Evolutionary conservation across 2,797 vertebrate genomes (phyloP).

Genomic region (Gadopsis marmoratus): DNA sequence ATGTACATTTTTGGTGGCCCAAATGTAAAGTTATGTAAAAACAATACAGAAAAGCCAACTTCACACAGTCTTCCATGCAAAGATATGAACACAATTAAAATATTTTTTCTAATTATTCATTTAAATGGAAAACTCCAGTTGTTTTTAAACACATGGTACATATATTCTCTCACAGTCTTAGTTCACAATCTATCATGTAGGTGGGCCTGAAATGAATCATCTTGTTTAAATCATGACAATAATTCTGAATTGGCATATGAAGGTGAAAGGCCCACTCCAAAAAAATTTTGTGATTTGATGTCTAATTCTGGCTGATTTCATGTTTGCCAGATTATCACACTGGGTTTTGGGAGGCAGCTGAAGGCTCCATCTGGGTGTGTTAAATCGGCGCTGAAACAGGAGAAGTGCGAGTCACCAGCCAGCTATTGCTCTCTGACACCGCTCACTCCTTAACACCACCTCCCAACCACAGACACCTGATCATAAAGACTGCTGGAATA

Average conservation of each 20-base stretch:
- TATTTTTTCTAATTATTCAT: too few relatives aligned
- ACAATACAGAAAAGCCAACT: too few relatives aligned
- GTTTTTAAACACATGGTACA: too few relatives aligned
- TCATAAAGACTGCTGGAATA: constrained; percentile 41
- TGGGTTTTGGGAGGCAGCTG: constrained; percentile 68
- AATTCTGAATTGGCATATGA: not conserved
- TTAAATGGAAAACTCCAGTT: too few relatives aligned
- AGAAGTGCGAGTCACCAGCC: constrained; percentile 72
- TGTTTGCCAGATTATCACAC: constrained; percentile 37
- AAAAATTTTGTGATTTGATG: constrained; percentile 4
- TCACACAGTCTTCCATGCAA: too few relatives aligned
- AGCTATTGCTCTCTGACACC: constrained; percentile 76
- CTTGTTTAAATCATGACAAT: not conserved
- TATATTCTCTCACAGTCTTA: too few relatives aligned
- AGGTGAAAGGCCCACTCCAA: not conserved
- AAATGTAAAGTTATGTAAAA: too few relatives aligned
- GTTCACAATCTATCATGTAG: too few relatives aligned
- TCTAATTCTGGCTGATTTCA: constrained; percentile 35
- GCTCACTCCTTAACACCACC: constrained; percentile 50
- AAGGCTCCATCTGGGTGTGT: constrained; percentile 72
- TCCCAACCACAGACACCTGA: constrained; percentile 53
- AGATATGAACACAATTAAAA: too few relatives aligned
- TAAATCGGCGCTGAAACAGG: constrained; percentile 81
- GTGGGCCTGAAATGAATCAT: not conserved
- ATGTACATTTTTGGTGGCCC: too few relatives aligned